These are phyloP conservation scores for Watsonalla binaria DNA, from an alignment of 2,888 invertebrate species.

Conservation along the genomic window DNA sequence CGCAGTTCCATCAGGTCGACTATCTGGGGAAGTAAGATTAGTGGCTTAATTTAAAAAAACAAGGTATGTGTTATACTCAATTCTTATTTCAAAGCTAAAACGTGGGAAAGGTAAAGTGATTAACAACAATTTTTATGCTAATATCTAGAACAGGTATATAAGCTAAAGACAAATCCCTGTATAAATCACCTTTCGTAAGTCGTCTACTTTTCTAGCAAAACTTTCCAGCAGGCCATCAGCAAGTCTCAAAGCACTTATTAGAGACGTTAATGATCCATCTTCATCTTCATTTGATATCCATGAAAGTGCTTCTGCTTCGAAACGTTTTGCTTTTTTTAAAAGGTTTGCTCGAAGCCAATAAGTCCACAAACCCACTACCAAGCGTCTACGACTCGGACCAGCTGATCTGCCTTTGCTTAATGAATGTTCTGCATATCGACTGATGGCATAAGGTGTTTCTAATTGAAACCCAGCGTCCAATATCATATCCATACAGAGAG, in stretches of 20 bases:
- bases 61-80: no score
- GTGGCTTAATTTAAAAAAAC: no score
- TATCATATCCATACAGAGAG: slow-evolving; percentile 76
- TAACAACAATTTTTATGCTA: no score
- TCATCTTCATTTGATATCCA: slow-evolving; percentile 43
- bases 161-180: not conserved
- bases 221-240: slow-evolving; percentile 70
- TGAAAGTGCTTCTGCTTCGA: slow-evolving; percentile 58
- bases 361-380: slow-evolving; percentile 61
- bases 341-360: slow-evolving; percentile 60
- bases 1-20: slow-evolving; percentile 68
- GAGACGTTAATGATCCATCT: slow-evolving; percentile 43
- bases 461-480: slow-evolving; percentile 77
- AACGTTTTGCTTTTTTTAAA: slow-evolving; percentile 55
- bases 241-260: slow-evolving; percentile 57
- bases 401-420: slow-evolving; percentile 38
- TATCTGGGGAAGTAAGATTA: slow-evolving; percentile 51
- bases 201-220: slow-evolving; percentile 65
- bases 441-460: slow-evolving; percentile 66
- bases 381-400: slow-evolving; percentile 46
- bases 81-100: no score
- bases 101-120: no score
- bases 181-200: slow-evolving; percentile 54
- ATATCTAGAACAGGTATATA: not conserved
- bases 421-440: slow-evolving; percentile 54